Conservation (phyloP, 1,140 invertebrate genomes). For the Amphibalanus amphitrite region DNA sequence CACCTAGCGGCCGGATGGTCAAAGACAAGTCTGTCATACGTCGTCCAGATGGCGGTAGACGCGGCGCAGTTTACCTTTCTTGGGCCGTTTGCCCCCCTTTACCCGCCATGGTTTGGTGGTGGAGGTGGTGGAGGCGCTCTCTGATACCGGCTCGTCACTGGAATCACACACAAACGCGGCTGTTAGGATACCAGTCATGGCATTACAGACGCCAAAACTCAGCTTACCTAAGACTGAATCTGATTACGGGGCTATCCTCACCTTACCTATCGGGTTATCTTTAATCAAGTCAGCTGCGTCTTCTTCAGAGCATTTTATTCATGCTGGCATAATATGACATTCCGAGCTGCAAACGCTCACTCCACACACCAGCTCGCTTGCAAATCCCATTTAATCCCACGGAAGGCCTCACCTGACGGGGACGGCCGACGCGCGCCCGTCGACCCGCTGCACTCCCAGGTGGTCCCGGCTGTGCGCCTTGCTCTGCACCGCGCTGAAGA, state of each 20-base stretch:
- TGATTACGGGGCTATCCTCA: no score
- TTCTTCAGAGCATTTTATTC: no score
- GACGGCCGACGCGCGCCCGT: background rate
- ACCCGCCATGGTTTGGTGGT: background rate
- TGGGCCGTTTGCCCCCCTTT: background rate
- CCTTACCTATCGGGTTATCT: no score
- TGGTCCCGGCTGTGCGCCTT: background rate
- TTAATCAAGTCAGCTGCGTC: no score
- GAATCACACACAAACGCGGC: background rate
- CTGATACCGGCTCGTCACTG: background rate
- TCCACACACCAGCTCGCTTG: no score
- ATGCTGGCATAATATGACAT: no score
- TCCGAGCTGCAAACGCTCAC: no score
- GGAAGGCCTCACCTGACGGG: background rate
- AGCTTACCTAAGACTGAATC: no score
- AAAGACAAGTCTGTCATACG: background rate
- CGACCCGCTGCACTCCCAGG: background rate
- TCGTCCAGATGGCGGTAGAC: conserved; percentile 2
- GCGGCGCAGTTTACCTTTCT: background rate
- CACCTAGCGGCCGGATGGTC: no score
- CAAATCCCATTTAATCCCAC: no score
- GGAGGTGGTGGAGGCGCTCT: background rate
- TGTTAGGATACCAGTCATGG: no score
- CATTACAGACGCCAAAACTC: no score
- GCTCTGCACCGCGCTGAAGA: background rate